Base-by-base conservation (phyloP, 2,888 invertebrate genomes). In the Sabellastarte sp. region DNA sequence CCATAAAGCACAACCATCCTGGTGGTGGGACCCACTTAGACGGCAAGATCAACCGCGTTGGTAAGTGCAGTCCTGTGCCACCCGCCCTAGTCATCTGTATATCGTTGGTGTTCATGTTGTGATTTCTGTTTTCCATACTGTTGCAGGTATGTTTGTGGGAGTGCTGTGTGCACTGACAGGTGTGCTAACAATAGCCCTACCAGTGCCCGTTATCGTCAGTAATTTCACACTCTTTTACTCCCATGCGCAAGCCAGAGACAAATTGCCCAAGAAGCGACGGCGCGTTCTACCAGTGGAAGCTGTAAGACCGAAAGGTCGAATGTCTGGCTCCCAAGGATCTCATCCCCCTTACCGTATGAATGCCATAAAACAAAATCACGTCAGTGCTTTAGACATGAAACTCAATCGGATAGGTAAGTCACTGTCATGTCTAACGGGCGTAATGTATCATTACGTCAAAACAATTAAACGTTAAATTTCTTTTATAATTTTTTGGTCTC, bases 1-100 rank as follows among this genome's bases (percentile, higher is more conserved):
- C 92, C 59, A 90, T 92, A 69, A 93, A 93, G 84, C 89, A 91
- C 64, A 91, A 91, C 83, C 92, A 92, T 85, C 92, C 90, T 71
- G 86, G 87, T 4, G 88, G 75, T 60, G n/a, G n/a, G n/a, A n/a
- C n/a, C n/a, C n/a, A n/a, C n/a, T 41, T 41, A 29, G 80, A 80
- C 64, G 73, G 73, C 57, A 81, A 81, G 68, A 75, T 80, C 50
- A 77, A 76, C 64, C 66, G 80, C 72, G 77, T 80, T 72, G 80
- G 80, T 80, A 72, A 33, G 61, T 61, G 28, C 30, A 28, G 4
- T 28, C 20, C 20, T 41, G 28, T 26, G 28, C 28, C 4, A 56
- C 52, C 24, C 15, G 55, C 26, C 5, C 28, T 30, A 10, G 29
- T 24, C 32, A 31, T 52, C n/a, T 29, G 20, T n/a, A n/a, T n/a